These are phyloP conservation scores for Drosophila nasuta DNA, from an alignment of 1,140 invertebrate genomes.

Conservation along the genomic window DNA sequence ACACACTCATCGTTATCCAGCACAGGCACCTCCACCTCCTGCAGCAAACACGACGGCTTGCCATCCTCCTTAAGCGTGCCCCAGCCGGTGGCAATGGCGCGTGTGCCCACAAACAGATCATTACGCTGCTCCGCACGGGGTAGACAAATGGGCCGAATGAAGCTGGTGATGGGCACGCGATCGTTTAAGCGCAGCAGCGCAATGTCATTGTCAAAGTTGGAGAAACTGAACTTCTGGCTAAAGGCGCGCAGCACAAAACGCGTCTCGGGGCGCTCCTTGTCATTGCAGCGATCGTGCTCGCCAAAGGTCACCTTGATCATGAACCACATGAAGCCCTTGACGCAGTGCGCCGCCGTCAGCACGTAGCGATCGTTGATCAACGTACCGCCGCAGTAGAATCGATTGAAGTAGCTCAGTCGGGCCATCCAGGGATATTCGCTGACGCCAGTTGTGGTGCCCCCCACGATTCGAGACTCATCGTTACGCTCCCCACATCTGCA, in stretches of 20 bases:
- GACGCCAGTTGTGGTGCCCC: conserved; percentile 87
- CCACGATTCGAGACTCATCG: conserved; percentile 91
- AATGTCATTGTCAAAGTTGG: conserved; percentile 94
- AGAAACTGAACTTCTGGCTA: conserved; percentile 91
- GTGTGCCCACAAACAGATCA: conserved; percentile 87
- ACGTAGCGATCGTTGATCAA: conserved; percentile 93
- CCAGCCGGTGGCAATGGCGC: conserved; percentile 93
- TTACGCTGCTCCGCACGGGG: conserved; percentile 88
- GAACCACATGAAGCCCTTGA: conserved; percentile 95
- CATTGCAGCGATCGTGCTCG: conserved; percentile 92
- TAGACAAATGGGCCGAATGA: conserved; percentile 92
- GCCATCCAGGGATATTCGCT: conserved; percentile 95
- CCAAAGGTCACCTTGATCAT: conserved; percentile 95
- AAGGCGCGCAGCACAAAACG: conserved; percentile 90
- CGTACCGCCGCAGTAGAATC: conserved; percentile 94
- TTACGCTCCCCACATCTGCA: conserved; percentile 92
- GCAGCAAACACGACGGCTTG: conserved; percentile 91
- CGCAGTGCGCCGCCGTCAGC: conserved; percentile 92
- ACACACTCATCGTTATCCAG: conserved; percentile 91
- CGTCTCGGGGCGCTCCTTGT: conserved; percentile 89
- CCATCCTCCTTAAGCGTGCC: conserved; percentile 93
- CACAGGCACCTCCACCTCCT: conserved; percentile 93
- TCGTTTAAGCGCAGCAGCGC: conserved; percentile 92
- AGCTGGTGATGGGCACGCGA: conserved; percentile 89
- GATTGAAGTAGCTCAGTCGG: conserved; percentile 91